Evolutionary conservation across 2,797 vertebrate genomes (phyloP).

Genomic region (Enteromius thamalakanensis): DNA sequence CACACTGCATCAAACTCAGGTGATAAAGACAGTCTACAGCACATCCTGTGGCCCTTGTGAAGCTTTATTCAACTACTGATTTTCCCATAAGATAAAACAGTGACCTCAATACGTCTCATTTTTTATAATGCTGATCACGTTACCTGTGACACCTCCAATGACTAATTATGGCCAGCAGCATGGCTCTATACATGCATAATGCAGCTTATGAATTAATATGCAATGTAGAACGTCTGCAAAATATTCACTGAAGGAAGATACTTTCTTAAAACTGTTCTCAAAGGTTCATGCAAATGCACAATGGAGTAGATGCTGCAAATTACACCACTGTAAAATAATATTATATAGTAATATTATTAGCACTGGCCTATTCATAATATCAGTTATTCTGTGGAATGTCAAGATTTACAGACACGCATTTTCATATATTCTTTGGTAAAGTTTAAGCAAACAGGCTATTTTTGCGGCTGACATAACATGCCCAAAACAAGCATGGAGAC

Average conservation of each 20-base stretch:
- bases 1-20: not conserved
- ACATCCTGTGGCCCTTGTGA: not conserved
- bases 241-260: not conserved
- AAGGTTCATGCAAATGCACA: not conserved
- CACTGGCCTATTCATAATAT: not conserved
- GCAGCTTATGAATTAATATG: conserved; percentile 20
- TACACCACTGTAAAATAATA: not conserved
- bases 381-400: not conserved
- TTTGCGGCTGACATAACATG: not conserved
- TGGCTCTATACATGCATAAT: not conserved
- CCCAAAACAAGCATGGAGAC: not conserved
- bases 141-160: not conserved
- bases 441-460: not conserved
- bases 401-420: not conserved
- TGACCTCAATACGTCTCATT: not conserved
- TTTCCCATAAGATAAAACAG: not conserved
- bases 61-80: not conserved
- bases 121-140: conserved; percentile 7
- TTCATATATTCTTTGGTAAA: not conserved
- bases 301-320: not conserved
- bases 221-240: not conserved
- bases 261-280: not conserved
- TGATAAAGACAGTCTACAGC: not conserved
- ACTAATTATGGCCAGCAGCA: conserved; percentile 1
- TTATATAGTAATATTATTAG: not conserved